These are phyloP conservation scores for Coendou prehensilis DNA, from an alignment of 2,797 vertebrate species.

Conservation along the genomic window DNA sequence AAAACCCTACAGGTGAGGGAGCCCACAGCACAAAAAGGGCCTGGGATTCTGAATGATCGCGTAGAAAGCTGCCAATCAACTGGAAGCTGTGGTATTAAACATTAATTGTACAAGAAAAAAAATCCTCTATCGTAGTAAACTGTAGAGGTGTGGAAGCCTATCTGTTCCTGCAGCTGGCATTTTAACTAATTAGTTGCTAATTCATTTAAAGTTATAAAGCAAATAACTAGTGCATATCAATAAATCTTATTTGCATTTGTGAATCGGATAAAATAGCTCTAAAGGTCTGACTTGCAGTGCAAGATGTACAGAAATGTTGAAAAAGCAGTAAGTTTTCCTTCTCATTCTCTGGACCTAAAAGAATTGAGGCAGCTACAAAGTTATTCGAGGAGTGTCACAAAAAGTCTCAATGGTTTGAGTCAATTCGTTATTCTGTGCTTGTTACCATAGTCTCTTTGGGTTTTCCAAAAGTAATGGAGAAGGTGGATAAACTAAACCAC, in stretches of 20 bases:
- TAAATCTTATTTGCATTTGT: constrained; percentile 27
- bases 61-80: neutral
- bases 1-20: neutral
- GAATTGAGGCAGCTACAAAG: neutral
- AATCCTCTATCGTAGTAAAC: neutral
- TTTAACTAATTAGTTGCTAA: neutral
- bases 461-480: neutral
- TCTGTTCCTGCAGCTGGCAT: neutral
- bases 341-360: neutral
- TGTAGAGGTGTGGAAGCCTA: neutral
- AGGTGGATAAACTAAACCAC: neutral
- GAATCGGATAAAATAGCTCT: neutral
- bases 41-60: neutral
- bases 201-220: neutral
- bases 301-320: neutral
- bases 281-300: neutral
- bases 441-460: neutral
- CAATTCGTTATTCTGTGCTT: neutral
- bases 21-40: neutral
- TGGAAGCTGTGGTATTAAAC: neutral
- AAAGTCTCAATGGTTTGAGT: neutral
- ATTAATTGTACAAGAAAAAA: neutral
- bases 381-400: neutral
- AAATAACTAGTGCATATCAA: neutral
- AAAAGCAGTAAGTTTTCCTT: neutral